phyloP scores from a whole-genome alignment of 2,113 vertebrate genomes.

The Stigmatopora nigra region DNA sequence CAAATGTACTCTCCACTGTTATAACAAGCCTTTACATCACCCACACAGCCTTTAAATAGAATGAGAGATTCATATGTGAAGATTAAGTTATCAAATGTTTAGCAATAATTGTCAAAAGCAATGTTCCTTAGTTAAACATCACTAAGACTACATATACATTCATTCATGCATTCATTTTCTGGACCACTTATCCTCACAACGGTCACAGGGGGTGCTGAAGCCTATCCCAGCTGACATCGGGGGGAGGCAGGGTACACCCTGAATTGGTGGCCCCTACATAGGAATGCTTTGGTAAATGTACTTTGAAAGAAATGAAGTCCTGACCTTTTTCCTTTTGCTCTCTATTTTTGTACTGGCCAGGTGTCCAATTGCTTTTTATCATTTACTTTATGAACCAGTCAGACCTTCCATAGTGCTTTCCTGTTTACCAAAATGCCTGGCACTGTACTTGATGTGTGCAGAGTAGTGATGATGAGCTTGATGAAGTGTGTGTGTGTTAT shows the following conservation, averaged over 20 bases:
- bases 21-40: conserved; percentile 30
- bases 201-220: too few relatives aligned
- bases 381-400: neutral
- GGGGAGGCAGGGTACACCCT: too few relatives aligned
- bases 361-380: neutral
- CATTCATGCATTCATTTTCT: too few relatives aligned
- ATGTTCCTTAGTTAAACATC: neutral
- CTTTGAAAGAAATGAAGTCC: neutral
- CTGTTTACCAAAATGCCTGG: conserved; percentile 39
- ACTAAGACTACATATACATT: too few relatives aligned
- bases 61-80: conserved; percentile 46
- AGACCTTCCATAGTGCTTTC: neutral
- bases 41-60: conserved; percentile 41
- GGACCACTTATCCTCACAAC: too few relatives aligned
- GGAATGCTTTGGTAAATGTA: neutral
- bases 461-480: conserved; percentile 61
- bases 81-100: conserved; percentile 19
- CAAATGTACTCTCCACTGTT: conserved; percentile 28
- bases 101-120: conserved; percentile 11
- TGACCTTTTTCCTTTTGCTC: neutral
- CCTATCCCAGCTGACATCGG: too few relatives aligned
- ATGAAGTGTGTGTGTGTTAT: conserved; percentile 61
- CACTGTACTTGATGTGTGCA: conserved; percentile 61
- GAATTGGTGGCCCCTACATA: neutral
- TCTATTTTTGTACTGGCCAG: neutral